Evolutionary conservation across 2,888 invertebrate species (phyloP), one percentile per base, ranked within the genome.

Genomic region (Gastrophysa polygoni): DNA sequence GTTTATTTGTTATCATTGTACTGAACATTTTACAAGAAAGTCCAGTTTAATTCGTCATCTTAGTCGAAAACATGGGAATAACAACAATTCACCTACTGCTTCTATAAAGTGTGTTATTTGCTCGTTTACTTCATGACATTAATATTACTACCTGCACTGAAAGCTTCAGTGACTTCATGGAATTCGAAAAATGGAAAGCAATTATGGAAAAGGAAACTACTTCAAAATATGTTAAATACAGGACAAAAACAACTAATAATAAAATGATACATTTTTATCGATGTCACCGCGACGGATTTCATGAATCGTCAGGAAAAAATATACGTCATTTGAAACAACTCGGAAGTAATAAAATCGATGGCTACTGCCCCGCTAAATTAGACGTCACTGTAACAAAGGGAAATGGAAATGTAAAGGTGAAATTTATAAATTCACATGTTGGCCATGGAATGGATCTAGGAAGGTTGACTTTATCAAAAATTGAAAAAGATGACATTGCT

Each of bases 381-480:
- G 56, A 57, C 52, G 51, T 71, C 7, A 67, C 62, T 32, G 60
- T 68, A 18, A 55, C 47, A 14, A 59, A 57, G 3, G 52, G 62
- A 20, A 61, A 65, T 46, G 60, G 64, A 0, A 57, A 58, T 18
- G 51, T 59, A 1, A 10, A 24, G 18, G 66, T 71, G 0, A 47
- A 55, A 11, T 73, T 66, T 56, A 6, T 65, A 14, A 52, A 59
- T 21, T 68, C 64, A 0, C 75, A 75, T 59, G 66, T 75, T 10
- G 75, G 75, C 7, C 75, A 75, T 59, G 64, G 56, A 4, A 62
- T 50, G 46, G 74, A 74, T 47, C 57, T 75, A 16, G 64, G 50
- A 47, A 68, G 66, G 46, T 57, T 75, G 46, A 52, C 55, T 29
- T 57, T 75, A n/a, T 67, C 67, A 16, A 24, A 57, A 52, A 56